Conservation (phyloP, 1,140 invertebrate species). For the Carcinoscorpius rotundicauda region DNA sequence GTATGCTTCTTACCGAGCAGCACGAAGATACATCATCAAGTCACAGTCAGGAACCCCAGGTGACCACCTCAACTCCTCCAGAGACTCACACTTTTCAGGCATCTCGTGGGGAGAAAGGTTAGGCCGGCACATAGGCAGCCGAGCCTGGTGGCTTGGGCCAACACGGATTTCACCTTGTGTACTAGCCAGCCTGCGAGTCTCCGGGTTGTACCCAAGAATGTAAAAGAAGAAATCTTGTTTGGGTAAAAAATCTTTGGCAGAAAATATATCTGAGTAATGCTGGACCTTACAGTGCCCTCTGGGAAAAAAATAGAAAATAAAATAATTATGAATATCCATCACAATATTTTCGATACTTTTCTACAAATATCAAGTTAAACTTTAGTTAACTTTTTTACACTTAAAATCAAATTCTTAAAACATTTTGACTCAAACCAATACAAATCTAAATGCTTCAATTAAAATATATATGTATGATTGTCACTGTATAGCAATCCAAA, state of each 20-base stretch:
- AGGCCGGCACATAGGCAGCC: slow-evolving; percentile 62
- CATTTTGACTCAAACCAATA: slow-evolving; percentile 2
- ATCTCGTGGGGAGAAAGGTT: slow-evolving; percentile 48
- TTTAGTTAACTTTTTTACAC: background rate
- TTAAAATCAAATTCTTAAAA: slow-evolving; percentile 9
- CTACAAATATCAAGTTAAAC: too few relatives aligned
- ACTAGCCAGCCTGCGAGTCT: slow-evolving; percentile 45
- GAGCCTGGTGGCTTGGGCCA: slow-evolving; percentile 80
- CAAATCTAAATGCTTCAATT: background rate
- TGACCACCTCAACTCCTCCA: slow-evolving; percentile 86
- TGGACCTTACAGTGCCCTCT: slow-evolving; percentile 41
- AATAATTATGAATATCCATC: background rate
- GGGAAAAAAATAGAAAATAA: slow-evolving; percentile 16
- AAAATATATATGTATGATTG: background rate
- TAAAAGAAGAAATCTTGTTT: slow-evolving; percentile 31
- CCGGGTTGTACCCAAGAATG: slow-evolving; percentile 8
- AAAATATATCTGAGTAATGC: slow-evolving; percentile 39
- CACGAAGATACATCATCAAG: slow-evolving; percentile 92
- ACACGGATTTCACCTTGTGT: slow-evolving; percentile 91
- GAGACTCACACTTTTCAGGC: slow-evolving; percentile 54
- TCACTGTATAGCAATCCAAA: background rate
- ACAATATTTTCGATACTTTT: too few relatives aligned
- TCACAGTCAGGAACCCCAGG: slow-evolving; percentile 83
- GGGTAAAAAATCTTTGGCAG: slow-evolving; percentile 33
- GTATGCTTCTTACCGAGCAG: slow-evolving; percentile 57